A percentile compares a stretch with the other conserved stretches of the same genome.
Evolutionary conservation across 2,113 vertebrate species (phyloP).

Genomic region (Aythya baeri): DNA sequence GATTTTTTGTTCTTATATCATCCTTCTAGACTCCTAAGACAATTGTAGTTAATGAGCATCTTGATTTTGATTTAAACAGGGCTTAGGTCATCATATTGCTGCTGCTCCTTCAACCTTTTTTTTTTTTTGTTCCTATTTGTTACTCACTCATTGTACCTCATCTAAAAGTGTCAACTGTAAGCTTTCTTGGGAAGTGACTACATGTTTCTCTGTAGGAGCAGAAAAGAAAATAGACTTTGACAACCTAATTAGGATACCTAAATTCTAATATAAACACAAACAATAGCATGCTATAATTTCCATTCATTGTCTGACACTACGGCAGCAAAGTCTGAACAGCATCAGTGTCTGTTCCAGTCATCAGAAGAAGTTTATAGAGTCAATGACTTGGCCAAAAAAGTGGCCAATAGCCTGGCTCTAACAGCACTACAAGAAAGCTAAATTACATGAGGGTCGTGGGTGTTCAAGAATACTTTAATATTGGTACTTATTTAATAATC

Average conservation of each 20-base stretch:
- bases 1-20: background rate
- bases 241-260: background rate
- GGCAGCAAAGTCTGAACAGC: background rate
- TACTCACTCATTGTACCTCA: background rate
- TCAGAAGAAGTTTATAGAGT: background rate
- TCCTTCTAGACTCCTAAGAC: background rate
- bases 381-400: background rate
- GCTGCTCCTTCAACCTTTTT: background rate
- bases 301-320: background rate
- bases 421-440: background rate
- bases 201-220: background rate
- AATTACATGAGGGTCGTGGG: fast-evolving
- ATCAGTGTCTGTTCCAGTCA: background rate
- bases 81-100: background rate
- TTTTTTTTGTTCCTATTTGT: background rate
- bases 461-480: background rate
- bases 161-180: background rate
- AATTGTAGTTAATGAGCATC: constrained; percentile 25
- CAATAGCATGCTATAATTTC: background rate
- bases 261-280: background rate
- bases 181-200: background rate
- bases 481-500: background rate
- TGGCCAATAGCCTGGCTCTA: background rate
- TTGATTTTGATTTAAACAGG: constrained; percentile 27
- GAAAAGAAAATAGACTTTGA: background rate